Conservation (phyloP, 2,797 vertebrate genomes). For the Enteromius afrohamiltoni region DNA sequence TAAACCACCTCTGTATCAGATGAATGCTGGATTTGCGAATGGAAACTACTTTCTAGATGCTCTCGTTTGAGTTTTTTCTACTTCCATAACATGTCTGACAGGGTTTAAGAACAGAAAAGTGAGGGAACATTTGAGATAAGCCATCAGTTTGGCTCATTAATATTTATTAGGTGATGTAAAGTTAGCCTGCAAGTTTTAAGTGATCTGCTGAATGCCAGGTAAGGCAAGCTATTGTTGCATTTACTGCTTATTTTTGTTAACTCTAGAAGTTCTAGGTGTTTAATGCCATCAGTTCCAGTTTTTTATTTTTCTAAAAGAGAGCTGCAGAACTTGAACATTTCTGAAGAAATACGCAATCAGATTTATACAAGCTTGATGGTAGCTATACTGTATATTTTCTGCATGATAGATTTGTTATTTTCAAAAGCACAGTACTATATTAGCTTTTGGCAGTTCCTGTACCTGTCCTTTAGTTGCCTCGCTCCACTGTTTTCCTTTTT, state of each 20-base stretch:
- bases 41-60: neutral
- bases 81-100: neutral
- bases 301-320: neutral
- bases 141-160: neutral
- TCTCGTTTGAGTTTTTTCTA: neutral
- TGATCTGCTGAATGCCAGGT: slow-evolving; percentile 1
- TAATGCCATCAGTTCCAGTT: neutral
- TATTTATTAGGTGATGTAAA: slow-evolving; percentile 3
- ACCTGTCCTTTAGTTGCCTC: neutral
- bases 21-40: slow-evolving; percentile 23
- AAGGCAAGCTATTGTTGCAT: neutral
- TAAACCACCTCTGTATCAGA: slow-evolving; percentile 18
- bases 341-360: neutral
- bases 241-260: neutral
- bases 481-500: neutral
- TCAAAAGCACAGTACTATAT: neutral
- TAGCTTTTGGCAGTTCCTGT: slow-evolving; percentile 22
- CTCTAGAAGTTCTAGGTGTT: neutral
- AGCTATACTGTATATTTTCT: neutral
- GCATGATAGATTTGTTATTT: neutral
- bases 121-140: neutral
- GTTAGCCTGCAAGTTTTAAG: neutral
- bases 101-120: neutral
- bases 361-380: neutral
- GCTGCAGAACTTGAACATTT: neutral